Base-by-base conservation (phyloP, 2,888 invertebrate genomes). In the Melangyna quadrimaculata region DNA sequence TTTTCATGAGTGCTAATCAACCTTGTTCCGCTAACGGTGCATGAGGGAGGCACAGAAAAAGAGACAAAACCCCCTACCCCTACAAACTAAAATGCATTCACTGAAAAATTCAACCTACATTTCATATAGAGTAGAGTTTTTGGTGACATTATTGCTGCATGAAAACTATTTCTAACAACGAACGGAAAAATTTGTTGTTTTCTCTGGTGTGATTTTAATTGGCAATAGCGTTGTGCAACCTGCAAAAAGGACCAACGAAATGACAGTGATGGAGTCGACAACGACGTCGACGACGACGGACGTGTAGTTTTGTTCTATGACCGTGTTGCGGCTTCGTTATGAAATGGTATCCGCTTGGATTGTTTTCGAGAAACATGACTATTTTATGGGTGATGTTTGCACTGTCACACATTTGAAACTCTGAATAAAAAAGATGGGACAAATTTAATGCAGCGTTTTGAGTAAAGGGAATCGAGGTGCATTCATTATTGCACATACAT, bases 181-280 rank as follows among this genome's bases (percentile, higher is more conserved):
- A n/a, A n/a, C n/a, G n/a, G 40, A n/a, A 14, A 22, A 57, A 55
- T 72, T 57, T 65, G 43, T 57, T 78, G 45, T 55, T 57, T 57
- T 37, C 55, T 29, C 65, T 78, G 12, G 63, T 65, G 78, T 57
- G 45, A 65, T 63, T 72, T 72, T 72, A 78, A 78, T 78, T 78
- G 65, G 65, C 45, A 24, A 77, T 53, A 77, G 24, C n/a, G 5
- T 17, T 17, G 37, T n/a, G 24, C 40, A 61, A 61, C 40, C 57
- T 57, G 65, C 40, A 43, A 78, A 43, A 69, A 57, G 70, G 43
- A 63, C 51, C 59, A 29, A 70, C 51, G 14, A 19, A 63, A 63
- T 43, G 48, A 29, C 65, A 22, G 19, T 10, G 17, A 59, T 14
- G 35, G n/a, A 57, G 55, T 57, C 14, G 35, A 4, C 17, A 32